Base-by-base conservation (phyloP, 2,797 vertebrate species). In the Enteromius unitaeniatus region DNA sequence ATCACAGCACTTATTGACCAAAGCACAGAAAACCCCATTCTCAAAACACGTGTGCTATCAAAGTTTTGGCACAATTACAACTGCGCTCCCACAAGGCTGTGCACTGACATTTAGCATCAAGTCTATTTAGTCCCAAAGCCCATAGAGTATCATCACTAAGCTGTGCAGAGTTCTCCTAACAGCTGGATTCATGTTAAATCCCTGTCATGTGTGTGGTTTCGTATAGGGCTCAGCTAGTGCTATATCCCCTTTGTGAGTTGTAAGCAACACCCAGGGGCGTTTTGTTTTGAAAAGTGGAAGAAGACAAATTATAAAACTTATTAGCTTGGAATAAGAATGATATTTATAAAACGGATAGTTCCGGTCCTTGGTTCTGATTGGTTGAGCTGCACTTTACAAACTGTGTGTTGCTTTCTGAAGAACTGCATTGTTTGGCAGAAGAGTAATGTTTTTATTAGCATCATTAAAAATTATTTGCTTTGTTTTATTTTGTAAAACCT, bases 181-280 rank as follows among this genome's bases (percentile, higher is more conserved):
- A 84, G 82, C 82, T 84, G 82, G 75, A 72, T 78, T 72, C 65
- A 78, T 78, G 26, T 78, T 62, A 82, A 82, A 64, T 17, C 23
- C 51, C 21, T 45, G 40, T 62, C 34, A 91, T 94, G 86, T 91
- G 91, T 93, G 93, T 92, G 93, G 10, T 9, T 53, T 49, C 53
- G 45, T 75, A 82, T 21, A 51, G 15, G 42, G 58, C 70, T 75
- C n/a, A 65, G 72, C 45, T 75, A 40, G 62, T 51, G 58, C n/a
- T 75, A 19, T 82, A 34, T 23, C 3, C 68, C 31, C 68, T 45
- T 58, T 60, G 68, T 47, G 40, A 62, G 60, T 23, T 78, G 37
- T 69, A 13, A 11, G 10, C 1, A 21, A 14, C 23, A 42, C 62
- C 58, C 60, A 62, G 51, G 51, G 51, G 51, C 34, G 2, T 23